Evolutionary conservation across 2,888 invertebrate species (phyloP).

Genomic region (Aquatica leii): DNA sequence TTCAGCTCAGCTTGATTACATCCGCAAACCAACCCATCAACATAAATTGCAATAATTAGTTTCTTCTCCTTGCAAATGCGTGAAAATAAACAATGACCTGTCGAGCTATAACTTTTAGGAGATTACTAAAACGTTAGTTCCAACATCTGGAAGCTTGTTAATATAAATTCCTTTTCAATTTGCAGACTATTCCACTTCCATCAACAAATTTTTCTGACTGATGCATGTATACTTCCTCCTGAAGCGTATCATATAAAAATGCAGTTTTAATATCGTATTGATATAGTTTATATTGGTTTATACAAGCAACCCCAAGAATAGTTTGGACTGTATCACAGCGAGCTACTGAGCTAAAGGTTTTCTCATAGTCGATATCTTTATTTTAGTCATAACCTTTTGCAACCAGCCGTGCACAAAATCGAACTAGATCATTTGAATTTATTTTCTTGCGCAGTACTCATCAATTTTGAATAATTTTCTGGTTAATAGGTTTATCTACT

Average conservation of each 20-base stretch:
- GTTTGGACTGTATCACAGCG: background rate
- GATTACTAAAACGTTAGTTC: background rate
- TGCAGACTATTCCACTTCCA: background rate
- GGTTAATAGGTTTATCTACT: background rate
- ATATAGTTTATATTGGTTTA: background rate
- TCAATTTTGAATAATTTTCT: background rate
- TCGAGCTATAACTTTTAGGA: background rate
- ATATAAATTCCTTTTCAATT: too few relatives aligned
- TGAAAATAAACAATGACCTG: background rate
- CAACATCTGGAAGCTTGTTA: background rate
- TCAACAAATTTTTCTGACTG: background rate
- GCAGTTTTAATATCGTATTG: background rate
- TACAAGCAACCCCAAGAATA: background rate
- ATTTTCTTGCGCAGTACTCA: too few relatives aligned
- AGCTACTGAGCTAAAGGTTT: background rate
- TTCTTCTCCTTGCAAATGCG: background rate
- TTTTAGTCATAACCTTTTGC: background rate
- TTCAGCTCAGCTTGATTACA: background rate
- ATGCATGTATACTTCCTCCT: too few relatives aligned
- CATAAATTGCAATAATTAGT: background rate
- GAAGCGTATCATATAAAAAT: background rate
- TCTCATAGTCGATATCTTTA: background rate
- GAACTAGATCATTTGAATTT: background rate
- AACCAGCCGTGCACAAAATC: background rate
- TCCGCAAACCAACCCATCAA: background rate